phyloP scores from a whole-genome alignment of 2,113 vertebrate species.

The Gymnorhina tibicen region DNA sequence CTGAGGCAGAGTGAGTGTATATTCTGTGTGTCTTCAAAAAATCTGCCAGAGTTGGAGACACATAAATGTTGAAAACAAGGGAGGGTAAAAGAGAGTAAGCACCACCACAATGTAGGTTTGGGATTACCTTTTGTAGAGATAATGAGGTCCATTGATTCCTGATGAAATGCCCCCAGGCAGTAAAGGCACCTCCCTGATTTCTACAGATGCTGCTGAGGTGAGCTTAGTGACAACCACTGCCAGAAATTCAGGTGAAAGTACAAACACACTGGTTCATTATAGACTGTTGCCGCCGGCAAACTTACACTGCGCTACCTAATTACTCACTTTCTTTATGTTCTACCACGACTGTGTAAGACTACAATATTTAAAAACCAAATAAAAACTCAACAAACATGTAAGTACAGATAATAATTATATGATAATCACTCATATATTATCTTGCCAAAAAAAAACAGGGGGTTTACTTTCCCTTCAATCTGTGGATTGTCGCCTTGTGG shows the following conservation, averaged over 20 bases:
- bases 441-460: not conserved
- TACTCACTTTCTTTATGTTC: not conserved
- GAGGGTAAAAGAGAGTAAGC: not conserved
- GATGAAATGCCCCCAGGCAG: not conserved
- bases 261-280: not conserved
- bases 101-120: not conserved
- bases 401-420: not conserved
- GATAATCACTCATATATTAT: not conserved
- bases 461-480: not conserved
- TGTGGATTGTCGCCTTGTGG: not conserved
- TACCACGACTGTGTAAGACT: not conserved
- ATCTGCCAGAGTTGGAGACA: not conserved
- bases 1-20: not conserved
- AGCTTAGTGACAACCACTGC: not conserved
- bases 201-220: not conserved
- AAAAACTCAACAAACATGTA: not conserved
- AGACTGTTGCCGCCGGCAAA: rapidly evolving
- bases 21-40: not conserved
- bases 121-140: not conserved
- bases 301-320: not conserved
- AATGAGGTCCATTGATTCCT: not conserved
- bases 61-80: not conserved
- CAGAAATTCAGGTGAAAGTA: not conserved
- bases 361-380: not conserved
- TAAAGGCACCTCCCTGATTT: not conserved